Base-by-base conservation (phyloP, 2,888 invertebrate species). In the Pogonocherus hispidulus region DNA sequence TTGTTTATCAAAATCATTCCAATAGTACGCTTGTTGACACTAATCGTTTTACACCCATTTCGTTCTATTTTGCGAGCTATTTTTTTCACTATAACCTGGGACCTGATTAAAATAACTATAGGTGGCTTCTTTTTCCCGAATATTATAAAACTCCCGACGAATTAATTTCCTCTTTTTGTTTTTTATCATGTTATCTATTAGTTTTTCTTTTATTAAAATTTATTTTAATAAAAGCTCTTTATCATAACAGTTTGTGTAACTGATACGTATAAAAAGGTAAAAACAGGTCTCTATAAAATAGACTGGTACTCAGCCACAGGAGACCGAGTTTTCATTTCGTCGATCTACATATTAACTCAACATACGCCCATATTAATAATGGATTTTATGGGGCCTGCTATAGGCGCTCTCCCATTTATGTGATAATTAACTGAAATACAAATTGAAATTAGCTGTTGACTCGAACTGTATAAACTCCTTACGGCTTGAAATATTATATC, bases 381-480 rank as follows among this genome's bases (percentile, higher is more conserved):
- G 76, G 72, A 73, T 77, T 77, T 76, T 79, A 76, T 57, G 57
- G 16, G 44, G 3, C 57, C 46, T 27, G 32, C 77, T 77, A 71
- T 69, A 74, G 75, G 71, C 74, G 71, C 70, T 79, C 69, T 77
- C 76, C 77, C 79, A 81, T 81, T 80, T 81, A 79, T 80, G 80
- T 80, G 80, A 79, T 81, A 80, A 80, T 81, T 81, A 80, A 76
- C 73, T 73, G 64, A 77, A 79, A 80, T 76, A 81, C 81, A 80
- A 81, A 80, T 81, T 81, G 79, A 80, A 80, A 81, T 81, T 81
- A 79, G 74, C 78, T 77, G 79, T 78, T 78, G 77, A 79, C 76
- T 79, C 65, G 66, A 75, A 69, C 71, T 79, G 77, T 76, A 76
- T 76, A 72, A 68, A 70, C 71, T 74, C 69, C 74, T 77, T 74